Evolutionary conservation across 2,888 invertebrate species (phyloP).

Genomic region (Drosophila prolongata): DNA sequence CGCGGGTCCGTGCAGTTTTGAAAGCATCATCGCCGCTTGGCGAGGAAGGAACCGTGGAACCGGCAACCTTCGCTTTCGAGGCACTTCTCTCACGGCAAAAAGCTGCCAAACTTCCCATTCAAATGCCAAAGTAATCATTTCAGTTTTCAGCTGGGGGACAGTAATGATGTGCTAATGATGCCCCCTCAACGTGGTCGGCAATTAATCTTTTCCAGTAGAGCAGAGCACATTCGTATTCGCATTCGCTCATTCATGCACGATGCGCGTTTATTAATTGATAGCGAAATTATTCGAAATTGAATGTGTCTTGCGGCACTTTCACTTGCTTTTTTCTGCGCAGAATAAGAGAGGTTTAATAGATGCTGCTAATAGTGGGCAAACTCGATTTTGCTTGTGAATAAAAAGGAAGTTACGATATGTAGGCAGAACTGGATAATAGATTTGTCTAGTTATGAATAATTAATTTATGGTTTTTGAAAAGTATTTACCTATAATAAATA

Average conservation of each 20-base stretch:
- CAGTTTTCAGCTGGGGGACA: conserved; percentile 38
- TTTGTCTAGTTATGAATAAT: too few species aligned
- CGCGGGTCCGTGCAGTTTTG: conserved; percentile 27
- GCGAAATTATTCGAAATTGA: conserved; percentile 76
- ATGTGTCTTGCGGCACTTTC: conserved; percentile 70
- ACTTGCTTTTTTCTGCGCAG: conserved; percentile 47
- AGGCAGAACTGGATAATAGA: not conserved
- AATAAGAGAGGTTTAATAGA: conserved; percentile 11
- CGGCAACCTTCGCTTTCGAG: conserved; percentile 39
- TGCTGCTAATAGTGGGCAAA: conserved; percentile 16
- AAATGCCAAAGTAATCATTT: conserved; percentile 38
- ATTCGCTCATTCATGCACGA: conserved; percentile 42
- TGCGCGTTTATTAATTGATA: conserved; percentile 75
- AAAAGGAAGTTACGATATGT: not conserved
- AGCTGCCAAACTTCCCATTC: conserved; percentile 37
- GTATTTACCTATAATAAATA: too few species aligned
- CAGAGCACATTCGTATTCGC: conserved; percentile 34
- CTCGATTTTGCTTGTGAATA: conserved; percentile 9
- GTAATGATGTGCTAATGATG: conserved; percentile 78
- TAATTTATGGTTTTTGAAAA: too few species aligned
- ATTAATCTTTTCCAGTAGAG: conserved; percentile 64
- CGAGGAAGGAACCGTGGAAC: conserved; percentile 29
- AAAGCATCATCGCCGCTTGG: conserved; percentile 28
- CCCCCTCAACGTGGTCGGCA: conserved; percentile 45
- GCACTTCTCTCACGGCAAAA: not conserved